These are phyloP conservation scores for Scatophagus argus DNA, from an alignment of 2,113 vertebrate genomes.

Conservation along the genomic window DNA sequence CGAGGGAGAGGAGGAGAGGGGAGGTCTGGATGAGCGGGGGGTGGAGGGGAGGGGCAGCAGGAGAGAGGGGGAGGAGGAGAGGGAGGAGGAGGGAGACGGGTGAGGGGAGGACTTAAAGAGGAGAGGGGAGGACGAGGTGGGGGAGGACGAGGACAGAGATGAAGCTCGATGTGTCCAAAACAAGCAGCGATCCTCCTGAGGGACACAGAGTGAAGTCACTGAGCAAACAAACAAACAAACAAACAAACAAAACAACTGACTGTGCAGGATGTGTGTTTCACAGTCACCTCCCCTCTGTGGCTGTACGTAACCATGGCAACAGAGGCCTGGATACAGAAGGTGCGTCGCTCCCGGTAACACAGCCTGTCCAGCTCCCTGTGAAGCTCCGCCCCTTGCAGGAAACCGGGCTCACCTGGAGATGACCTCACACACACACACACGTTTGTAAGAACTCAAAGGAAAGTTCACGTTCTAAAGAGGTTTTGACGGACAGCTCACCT, in stretches of 20 bases:
- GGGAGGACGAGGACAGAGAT: background rate
- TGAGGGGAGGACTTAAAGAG: background rate
- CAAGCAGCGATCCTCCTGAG: slow-evolving; percentile 69
- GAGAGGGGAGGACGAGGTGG: background rate
- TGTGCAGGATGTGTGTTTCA: background rate
- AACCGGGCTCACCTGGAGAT: slow-evolving; percentile 65
- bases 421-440: background rate
- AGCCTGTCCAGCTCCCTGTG: slow-evolving; percentile 71
- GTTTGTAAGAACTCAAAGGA: background rate
- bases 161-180: slow-evolving; percentile 57
- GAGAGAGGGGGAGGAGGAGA: background rate
- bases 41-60: slow-evolving; percentile 6
- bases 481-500: slow-evolving; percentile 54
- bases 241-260: too few species aligned
- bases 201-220: too few species aligned
- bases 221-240: background rate
- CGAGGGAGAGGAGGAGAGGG: slow-evolving; percentile 26
- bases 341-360: slow-evolving; percentile 80
- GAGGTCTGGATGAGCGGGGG: background rate
- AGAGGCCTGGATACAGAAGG: slow-evolving; percentile 80
- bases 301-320: slow-evolving; percentile 75
- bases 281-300: slow-evolving; percentile 65
- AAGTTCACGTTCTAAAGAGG: background rate
- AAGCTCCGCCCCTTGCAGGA: slow-evolving; percentile 81
- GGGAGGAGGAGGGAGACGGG: background rate